Percentiles rank a stretch among this genome's conserved stretches.
Conservation (phyloP, 2,797 vertebrate genomes). For the Tragopan temminckii region DNA sequence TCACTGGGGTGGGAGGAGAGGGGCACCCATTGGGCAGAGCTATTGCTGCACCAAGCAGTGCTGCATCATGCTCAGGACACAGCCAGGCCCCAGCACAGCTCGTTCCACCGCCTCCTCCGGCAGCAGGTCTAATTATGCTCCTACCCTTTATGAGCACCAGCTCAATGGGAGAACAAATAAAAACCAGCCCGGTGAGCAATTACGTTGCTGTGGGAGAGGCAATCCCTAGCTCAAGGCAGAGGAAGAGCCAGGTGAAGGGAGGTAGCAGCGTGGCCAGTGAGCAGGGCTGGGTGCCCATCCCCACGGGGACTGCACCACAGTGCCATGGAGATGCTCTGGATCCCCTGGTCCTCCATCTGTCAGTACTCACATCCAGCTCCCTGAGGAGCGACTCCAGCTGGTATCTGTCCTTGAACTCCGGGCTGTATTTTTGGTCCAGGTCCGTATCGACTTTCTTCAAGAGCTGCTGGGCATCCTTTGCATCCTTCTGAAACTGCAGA, state of each 20-base stretch:
- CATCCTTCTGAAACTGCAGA: constrained; percentile 90
- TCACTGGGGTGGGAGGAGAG: neutral
- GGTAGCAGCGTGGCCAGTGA: neutral
- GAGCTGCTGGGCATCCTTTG: constrained; percentile 92
- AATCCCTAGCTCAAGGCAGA: constrained; percentile 47
- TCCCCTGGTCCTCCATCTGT: neutral
- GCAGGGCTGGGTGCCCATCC: neutral
- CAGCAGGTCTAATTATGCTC: constrained; percentile 43
- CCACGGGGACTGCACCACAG: fast-evolving
- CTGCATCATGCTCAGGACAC: neutral
- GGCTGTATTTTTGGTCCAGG: constrained; percentile 93
- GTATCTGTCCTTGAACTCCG: constrained; percentile 95
- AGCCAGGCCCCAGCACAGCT: neutral
- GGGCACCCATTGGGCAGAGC: neutral
- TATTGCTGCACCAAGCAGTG: neutral
- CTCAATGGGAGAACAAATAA: constrained; percentile 51
- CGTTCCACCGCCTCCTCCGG: constrained; percentile 41
- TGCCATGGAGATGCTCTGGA: neutral
- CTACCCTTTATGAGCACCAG: neutral
- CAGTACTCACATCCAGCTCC: constrained; percentile 90
- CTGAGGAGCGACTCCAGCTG: constrained; percentile 91
- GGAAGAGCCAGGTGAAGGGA: neutral
- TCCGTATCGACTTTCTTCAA: constrained; percentile 91
- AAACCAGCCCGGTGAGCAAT: constrained; percentile 60
- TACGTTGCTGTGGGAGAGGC: constrained; percentile 38